A percentile compares a stretch with the other conserved stretches of the same genome.
Conservation (phyloP, 2,888 invertebrate genomes). For the Norana najaformis region DNA sequence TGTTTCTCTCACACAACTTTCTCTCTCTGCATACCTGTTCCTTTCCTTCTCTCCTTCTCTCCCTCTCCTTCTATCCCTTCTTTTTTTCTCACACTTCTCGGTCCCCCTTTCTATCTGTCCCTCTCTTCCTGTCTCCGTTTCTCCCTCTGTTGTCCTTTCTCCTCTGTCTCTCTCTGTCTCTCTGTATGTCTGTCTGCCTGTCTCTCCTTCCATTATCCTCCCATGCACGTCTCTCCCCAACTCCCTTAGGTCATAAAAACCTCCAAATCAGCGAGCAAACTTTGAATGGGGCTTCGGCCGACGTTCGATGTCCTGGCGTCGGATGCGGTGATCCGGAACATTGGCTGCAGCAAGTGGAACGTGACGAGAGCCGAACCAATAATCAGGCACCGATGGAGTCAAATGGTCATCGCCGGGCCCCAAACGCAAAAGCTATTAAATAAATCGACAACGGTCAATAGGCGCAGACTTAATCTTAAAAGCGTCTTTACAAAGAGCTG, state of each 20-base stretch:
- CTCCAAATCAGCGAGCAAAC: not conserved
- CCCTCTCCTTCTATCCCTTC: not conserved
- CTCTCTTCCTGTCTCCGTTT: not conserved
- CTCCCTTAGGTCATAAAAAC: not conserved
- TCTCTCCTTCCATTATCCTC: not conserved
- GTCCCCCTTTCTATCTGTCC: not conserved
- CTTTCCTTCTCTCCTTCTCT: not conserved
- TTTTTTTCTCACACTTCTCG: too few species aligned
- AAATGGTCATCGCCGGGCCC: not conserved
- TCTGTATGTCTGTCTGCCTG: not conserved
- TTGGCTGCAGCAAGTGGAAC: not conserved
- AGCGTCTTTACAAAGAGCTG: not conserved
- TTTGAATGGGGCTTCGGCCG: not conserved
- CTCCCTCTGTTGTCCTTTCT: not conserved
- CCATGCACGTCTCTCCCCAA: not conserved
- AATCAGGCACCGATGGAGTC: not conserved
- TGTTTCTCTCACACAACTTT: not conserved
- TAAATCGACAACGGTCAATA: conserved; percentile 13
- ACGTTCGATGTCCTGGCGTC: not conserved
- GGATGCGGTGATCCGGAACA: not conserved
- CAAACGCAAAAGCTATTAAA: not conserved
- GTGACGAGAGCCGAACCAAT: not conserved
- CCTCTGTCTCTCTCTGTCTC: not conserved
- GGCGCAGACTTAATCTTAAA: not conserved
- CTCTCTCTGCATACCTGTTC: not conserved